Percentiles rank a stretch among this genome's conserved stretches.
Conservation (phyloP, 2,113 vertebrate genomes). For the Gopherus evgoodei region DNA sequence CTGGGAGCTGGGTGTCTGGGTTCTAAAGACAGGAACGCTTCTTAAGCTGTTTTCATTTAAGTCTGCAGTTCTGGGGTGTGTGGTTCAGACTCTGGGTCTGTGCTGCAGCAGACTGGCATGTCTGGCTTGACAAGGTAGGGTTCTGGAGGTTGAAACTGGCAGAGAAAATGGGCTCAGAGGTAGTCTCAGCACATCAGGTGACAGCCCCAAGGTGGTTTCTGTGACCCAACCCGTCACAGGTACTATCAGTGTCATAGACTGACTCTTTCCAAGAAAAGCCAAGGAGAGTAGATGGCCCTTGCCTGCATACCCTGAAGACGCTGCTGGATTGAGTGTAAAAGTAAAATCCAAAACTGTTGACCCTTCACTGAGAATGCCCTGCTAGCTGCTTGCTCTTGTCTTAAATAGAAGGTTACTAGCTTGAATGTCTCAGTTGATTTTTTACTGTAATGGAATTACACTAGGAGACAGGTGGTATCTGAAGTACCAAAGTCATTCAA, state of each 20-base stretch:
- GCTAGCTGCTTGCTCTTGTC: neutral
- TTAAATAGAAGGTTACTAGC: neutral
- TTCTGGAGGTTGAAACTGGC: too few species aligned
- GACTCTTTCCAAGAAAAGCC: neutral
- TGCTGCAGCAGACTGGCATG: too few species aligned
- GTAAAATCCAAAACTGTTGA: neutral
- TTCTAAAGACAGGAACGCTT: too few species aligned
- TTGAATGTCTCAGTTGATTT: neutral
- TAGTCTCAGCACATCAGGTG: too few species aligned
- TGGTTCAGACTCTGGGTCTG: too few species aligned
- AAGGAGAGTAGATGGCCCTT: neutral
- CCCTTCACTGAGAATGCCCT: neutral
- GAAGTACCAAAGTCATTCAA: neutral
- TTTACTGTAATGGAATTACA: neutral
- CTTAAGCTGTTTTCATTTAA: too few species aligned
- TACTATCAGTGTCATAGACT: neutral
- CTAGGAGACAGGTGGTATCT: neutral
- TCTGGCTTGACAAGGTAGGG: too few species aligned
- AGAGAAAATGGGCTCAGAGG: too few species aligned
- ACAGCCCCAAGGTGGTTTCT: too few species aligned
- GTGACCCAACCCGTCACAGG: too few species aligned
- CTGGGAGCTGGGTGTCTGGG: too few species aligned
- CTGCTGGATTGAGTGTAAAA: neutral
- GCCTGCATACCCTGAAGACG: neutral
- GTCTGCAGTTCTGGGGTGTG: too few species aligned